A percentile compares a stretch with the other conserved stretches of the same genome.
These are phyloP conservation scores for Petrocephalus zakoni DNA, from an alignment of 2,113 vertebrate genomes.

Conservation along the genomic window DNA sequence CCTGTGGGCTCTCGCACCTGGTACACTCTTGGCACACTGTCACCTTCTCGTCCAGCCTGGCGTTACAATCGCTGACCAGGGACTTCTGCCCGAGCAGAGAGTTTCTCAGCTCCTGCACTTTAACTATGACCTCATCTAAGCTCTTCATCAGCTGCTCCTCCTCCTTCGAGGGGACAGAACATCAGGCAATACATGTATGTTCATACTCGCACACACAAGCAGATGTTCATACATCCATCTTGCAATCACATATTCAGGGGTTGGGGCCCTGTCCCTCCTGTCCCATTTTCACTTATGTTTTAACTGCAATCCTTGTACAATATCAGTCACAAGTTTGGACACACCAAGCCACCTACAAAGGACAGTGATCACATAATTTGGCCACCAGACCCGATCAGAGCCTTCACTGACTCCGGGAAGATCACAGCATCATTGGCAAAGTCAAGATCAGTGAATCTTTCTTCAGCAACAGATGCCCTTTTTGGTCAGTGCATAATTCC, in stretches of 20 bases:
- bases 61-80: slow-evolving; percentile 56
- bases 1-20: slow-evolving; percentile 56
- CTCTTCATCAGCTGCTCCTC: slow-evolving; percentile 62
- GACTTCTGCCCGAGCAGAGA: slow-evolving; percentile 58
- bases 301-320: background rate
- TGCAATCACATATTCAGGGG: background rate
- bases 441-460: too few relatives aligned
- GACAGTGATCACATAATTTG: too few relatives aligned
- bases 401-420: too few relatives aligned
- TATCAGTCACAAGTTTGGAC: too few relatives aligned
- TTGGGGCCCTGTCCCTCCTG: background rate
- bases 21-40: slow-evolving; percentile 58
- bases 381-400: too few relatives aligned
- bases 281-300: background rate
- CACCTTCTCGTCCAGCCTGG: slow-evolving; percentile 66
- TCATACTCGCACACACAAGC: background rate
- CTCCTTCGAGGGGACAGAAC: slow-evolving; percentile 49
- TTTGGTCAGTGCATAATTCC: too few relatives aligned
- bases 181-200: background rate
- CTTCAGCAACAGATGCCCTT: too few relatives aligned
- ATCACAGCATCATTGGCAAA: too few relatives aligned
- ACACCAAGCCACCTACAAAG: too few relatives aligned
- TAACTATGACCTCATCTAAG: slow-evolving; percentile 60
- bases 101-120: slow-evolving; percentile 62
- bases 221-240: background rate